phyloP scores from a whole-genome alignment of 1,140 invertebrate species.

The Dufourea novaeangliae region DNA sequence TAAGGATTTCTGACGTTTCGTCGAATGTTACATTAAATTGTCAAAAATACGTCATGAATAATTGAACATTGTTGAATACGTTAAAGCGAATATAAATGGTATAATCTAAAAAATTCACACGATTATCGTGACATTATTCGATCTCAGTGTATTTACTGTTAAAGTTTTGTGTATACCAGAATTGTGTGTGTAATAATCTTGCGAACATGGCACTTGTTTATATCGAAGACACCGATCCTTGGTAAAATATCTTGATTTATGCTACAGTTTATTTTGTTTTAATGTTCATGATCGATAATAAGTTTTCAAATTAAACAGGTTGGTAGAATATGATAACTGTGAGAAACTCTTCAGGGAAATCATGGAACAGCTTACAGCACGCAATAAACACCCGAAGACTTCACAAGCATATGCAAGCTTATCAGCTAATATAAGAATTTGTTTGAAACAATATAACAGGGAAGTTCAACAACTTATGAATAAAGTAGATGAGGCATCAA shows the following conservation, averaged over 20 bases:
- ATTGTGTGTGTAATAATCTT: background rate
- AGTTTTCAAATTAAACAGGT: constrained; percentile 78
- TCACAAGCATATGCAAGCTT: constrained; percentile 82
- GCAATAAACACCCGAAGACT: constrained; percentile 81
- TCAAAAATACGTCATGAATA: background rate
- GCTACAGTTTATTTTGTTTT: background rate
- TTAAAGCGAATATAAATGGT: background rate
- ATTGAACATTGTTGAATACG: background rate
- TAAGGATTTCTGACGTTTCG: background rate
- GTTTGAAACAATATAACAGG: constrained; percentile 84
- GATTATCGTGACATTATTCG: background rate
- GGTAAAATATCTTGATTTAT: constrained; percentile 64
- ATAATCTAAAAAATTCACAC: background rate
- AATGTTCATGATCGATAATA: background rate
- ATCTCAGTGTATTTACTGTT: background rate
- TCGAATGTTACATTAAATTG: background rate
- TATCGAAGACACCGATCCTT: constrained; percentile 78
- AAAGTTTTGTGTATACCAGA: background rate
- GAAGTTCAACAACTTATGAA: constrained; percentile 84
- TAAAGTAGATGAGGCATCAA: constrained; percentile 82
- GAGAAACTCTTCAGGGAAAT: constrained; percentile 85
- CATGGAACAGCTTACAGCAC: constrained; percentile 83
- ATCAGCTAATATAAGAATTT: constrained; percentile 83
- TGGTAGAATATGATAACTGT: constrained; percentile 85
- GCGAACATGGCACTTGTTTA: constrained; percentile 77